These are phyloP conservation scores for Epinotia bilunana DNA, from an alignment of 2,888 invertebrate species.

Conservation along the genomic window DNA sequence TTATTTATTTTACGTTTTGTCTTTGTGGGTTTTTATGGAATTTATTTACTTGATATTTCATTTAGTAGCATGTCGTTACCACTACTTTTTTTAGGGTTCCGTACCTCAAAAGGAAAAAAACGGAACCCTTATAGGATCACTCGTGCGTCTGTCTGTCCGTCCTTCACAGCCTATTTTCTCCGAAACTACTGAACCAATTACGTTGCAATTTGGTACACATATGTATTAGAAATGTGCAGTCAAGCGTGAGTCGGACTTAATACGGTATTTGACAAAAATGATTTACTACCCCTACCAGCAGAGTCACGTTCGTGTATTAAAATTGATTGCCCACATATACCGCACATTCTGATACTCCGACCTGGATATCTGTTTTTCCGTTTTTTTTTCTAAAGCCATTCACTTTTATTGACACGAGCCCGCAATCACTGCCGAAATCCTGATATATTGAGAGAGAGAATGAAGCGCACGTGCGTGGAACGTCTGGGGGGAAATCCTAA, in stretches of 20 bases:
- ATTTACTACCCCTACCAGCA: background rate
- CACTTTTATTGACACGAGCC: constrained; percentile 65
- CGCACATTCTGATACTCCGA: constrained; percentile 23
- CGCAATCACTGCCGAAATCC: constrained; percentile 65
- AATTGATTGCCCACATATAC: constrained; percentile 23
- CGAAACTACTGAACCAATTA: too few relatives aligned
- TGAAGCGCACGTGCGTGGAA: constrained; percentile 58
- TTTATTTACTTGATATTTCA: too few relatives aligned
- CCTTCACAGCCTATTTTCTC: too few relatives aligned
- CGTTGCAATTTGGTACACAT: background rate
- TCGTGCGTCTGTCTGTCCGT: too few relatives aligned
- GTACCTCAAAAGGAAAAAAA: too few relatives aligned
- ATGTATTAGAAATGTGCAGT: too few relatives aligned
- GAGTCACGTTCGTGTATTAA: constrained; percentile 25
- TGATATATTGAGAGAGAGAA: constrained; percentile 62
- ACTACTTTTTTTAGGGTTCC: too few relatives aligned
- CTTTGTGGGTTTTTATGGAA: background rate
- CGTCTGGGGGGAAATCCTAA: constrained; percentile 43
- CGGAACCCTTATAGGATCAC: too few relatives aligned
- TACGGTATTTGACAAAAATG: too few relatives aligned
- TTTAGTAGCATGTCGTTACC: too few relatives aligned
- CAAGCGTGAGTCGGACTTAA: too few relatives aligned
- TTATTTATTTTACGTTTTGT: background rate
- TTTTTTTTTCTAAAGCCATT: constrained; percentile 60
- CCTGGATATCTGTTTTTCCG: constrained; percentile 36